Evolutionary conservation across 1,140 invertebrate genomes (phyloP).

Genomic region (Hypsibius dujardini): DNA sequence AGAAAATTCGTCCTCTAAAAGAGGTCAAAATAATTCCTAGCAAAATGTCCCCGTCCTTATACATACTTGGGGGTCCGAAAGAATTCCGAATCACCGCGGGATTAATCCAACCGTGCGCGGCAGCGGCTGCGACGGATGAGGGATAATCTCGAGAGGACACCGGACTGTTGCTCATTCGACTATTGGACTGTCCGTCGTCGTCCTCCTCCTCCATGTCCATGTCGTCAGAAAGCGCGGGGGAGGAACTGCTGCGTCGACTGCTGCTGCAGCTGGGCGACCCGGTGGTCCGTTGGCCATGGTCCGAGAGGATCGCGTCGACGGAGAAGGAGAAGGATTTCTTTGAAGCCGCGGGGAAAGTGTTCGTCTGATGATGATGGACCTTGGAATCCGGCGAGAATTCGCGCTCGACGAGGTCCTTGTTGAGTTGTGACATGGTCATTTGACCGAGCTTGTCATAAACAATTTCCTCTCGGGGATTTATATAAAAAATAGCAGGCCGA

Average conservation of each 20-base stretch:
- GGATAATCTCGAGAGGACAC: not conserved
- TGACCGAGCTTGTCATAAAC: not conserved
- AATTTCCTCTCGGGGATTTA: not conserved
- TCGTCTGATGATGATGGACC: not conserved
- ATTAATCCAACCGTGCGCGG: conserved; percentile 7
- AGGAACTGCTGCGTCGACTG: not conserved
- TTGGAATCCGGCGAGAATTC: not conserved
- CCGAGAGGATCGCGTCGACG: not conserved
- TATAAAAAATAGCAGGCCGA: too few species aligned
- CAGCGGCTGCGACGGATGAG: not conserved
- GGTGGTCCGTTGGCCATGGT: not conserved
- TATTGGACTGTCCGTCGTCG: not conserved
- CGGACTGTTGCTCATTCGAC: conserved; percentile 11
- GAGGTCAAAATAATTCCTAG: not conserved
- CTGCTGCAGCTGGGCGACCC: not conserved
- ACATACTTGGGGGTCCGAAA: not conserved
- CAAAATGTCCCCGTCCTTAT: not conserved
- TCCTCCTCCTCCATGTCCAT: too few species aligned
- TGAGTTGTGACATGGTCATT: conserved; percentile 12
- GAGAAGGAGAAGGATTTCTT: not conserved
- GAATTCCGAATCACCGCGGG: not conserved
- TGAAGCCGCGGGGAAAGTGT: not conserved
- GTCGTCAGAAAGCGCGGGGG: not conserved
- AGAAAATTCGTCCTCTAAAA: not conserved
- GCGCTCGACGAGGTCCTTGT: not conserved